Evolutionary conservation across 2,113 vertebrate species (phyloP), one percentile per base, ranked within the genome.

Genomic region (Perca schrenkii): DNA sequence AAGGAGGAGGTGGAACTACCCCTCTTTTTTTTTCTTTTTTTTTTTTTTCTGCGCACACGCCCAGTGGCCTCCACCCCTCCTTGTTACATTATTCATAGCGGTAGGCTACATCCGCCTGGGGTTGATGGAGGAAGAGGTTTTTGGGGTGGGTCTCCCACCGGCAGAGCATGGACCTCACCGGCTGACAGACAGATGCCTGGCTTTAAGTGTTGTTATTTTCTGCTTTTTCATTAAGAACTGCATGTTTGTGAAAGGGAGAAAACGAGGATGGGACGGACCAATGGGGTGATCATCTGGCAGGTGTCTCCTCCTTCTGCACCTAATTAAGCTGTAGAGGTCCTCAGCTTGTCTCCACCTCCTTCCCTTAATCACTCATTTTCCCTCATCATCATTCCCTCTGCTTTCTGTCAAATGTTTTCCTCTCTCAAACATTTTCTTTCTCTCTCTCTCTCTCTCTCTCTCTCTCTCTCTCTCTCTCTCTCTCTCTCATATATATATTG

Each of bases 81-180:
- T 67, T 72, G 52, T 79, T 95, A 86, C 90, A 94, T 95, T 95
- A 95, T 95, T 94, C 93, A 95, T 94, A 62, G 80, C 28, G 31
- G 43, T 71, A 43, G 10, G 40, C 40, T 43, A 75, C 74, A 81
- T 91, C 79, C 49, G 87, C 85, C 86, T 10, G n/a, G 69, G 65
- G 86, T 83, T 56, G 80, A 80, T 70, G 74, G 64, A 67, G 73
- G 69, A 76, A 31, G 52, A 70, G 69, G 73, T 65, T 78, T 64
- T 65, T 56, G 54, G 63, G 67, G 40, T n/a, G 57, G 72, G 58
- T 82, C 53, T 57, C n/a, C 28, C 60, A 53, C 14, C 2, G n/a
- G 43, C 25, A 52, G 66, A 75, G 52, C 40, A 40, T 25, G 25
- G 49, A 63, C 61, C 71, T 61, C 84, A 88, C 47, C 64, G 12